Percentiles rank a stretch among this genome's conserved stretches.
Evolutionary conservation across 2,113 vertebrate genomes (phyloP).

Genomic region (Thunnus maccoyii): DNA sequence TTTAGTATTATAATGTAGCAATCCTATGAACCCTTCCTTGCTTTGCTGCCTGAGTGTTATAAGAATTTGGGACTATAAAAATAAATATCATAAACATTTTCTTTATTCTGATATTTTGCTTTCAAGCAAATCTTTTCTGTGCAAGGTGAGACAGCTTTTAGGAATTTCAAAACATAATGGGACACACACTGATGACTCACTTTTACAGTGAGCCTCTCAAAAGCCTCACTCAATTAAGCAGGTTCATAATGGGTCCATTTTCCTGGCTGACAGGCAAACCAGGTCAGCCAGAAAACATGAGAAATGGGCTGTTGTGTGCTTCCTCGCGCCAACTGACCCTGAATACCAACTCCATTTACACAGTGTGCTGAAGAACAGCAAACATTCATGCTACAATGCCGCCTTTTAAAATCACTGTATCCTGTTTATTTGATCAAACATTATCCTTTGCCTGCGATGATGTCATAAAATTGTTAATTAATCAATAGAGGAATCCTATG

Average conservation of each 20-base stretch:
- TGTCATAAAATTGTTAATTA: neutral
- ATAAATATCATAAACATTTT: neutral
- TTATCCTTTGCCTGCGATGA: neutral
- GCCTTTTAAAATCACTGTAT: neutral
- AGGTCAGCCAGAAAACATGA: conserved; percentile 77
- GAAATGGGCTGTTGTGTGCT: conserved; percentile 46
- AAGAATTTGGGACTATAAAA: neutral
- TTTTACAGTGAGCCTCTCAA: conserved; percentile 14
- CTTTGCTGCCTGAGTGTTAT: neutral
- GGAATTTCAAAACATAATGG: neutral
- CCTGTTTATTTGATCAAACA: neutral
- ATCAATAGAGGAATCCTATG: conserved; percentile 20
- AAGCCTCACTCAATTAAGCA: conserved; percentile 56
- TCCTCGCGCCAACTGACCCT: neutral
- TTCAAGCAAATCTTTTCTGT: neutral
- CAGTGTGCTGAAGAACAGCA: neutral
- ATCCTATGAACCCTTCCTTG: neutral
- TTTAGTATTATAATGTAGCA: neutral
- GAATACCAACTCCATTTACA: conserved; percentile 13
- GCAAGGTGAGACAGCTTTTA: neutral
- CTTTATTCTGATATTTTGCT: neutral
- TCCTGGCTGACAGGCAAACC: conserved; percentile 56
- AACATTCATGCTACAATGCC: neutral
- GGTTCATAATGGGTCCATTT: conserved; percentile 66
- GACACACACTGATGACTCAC: neutral